Percentiles rank a stretch among this genome's conserved stretches.
These are phyloP conservation scores for Python bivittatus DNA, from an alignment of 2,113 vertebrate species.

Conservation along the genomic window DNA sequence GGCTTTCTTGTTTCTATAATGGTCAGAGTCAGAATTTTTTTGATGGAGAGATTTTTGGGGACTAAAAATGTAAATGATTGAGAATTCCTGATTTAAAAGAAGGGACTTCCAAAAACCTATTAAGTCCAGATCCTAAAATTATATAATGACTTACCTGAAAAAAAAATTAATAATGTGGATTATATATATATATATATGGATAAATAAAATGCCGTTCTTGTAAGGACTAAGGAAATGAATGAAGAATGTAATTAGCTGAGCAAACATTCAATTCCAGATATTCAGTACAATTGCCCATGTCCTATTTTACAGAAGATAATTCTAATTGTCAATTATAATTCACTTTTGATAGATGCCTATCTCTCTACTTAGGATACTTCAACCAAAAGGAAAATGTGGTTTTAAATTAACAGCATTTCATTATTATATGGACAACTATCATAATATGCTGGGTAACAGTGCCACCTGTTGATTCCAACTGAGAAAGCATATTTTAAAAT, in stretches of 20 bases:
- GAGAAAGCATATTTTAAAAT: neutral
- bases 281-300: neutral
- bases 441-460: constrained; percentile 6
- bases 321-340: neutral
- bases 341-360: neutral
- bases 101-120: neutral
- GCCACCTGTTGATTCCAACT: neutral
- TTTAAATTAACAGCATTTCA: neutral
- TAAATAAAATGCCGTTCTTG: neutral
- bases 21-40: neutral
- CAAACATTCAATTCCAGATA: neutral
- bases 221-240: neutral
- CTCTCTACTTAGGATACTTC: neutral
- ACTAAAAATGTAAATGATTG: neutral
- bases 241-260: neutral
- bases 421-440: neutral
- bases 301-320: neutral
- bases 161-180: neutral
- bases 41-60: neutral
- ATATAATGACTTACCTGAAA: neutral
- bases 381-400: neutral
- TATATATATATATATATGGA: neutral
- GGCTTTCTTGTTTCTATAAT: neutral
- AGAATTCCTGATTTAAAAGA: neutral
- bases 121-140: neutral